Conservation (phyloP, 2,888 invertebrate genomes). For the Drosophila pseudotakahashii region DNA sequence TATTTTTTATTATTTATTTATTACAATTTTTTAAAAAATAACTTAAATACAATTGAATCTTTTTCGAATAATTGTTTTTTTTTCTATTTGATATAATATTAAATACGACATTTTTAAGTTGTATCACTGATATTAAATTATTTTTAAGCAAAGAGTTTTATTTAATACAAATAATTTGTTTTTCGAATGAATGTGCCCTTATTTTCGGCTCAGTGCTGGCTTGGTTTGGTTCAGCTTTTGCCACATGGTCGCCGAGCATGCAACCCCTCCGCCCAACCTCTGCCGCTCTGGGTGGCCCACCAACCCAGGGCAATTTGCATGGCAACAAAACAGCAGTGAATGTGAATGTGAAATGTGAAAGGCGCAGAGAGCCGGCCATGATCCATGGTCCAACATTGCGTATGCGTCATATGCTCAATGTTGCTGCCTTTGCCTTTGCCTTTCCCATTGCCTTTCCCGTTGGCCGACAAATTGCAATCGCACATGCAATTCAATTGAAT, state of each 20-base stretch:
- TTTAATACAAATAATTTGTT: too few relatives aligned
- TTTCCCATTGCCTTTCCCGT: too few relatives aligned
- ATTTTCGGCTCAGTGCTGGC: slow-evolving; percentile 4
- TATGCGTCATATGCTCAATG: slow-evolving; percentile 50
- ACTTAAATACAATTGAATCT: too few relatives aligned
- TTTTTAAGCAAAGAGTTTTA: neutral
- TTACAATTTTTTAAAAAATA: too few relatives aligned
- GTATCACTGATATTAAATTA: too few relatives aligned
- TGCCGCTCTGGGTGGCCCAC: slow-evolving; percentile 55
- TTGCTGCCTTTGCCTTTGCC: slow-evolving; percentile 18
- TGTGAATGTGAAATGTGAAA: neutral
- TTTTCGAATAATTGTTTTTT: too few relatives aligned
- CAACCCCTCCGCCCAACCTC: slow-evolving; percentile 17
- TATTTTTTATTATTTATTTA: too few relatives aligned
- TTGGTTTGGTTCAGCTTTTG: slow-evolving; percentile 12
- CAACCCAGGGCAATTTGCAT: slow-evolving; percentile 57
- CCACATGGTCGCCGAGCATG: slow-evolving; percentile 36
- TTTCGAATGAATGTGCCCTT: too few relatives aligned
- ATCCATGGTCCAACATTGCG: slow-evolving; percentile 53
- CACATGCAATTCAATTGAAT: slow-evolving; percentile 36
- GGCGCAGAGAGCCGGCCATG: slow-evolving; percentile 33
- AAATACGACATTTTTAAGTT: too few relatives aligned
- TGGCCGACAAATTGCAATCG: slow-evolving; percentile 48
- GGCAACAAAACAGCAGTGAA: slow-evolving; percentile 29
- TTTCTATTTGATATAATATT: too few relatives aligned